phyloP scores from a whole-genome alignment of 2,113 vertebrate species.

The Chlorodrepanis virens region DNA sequence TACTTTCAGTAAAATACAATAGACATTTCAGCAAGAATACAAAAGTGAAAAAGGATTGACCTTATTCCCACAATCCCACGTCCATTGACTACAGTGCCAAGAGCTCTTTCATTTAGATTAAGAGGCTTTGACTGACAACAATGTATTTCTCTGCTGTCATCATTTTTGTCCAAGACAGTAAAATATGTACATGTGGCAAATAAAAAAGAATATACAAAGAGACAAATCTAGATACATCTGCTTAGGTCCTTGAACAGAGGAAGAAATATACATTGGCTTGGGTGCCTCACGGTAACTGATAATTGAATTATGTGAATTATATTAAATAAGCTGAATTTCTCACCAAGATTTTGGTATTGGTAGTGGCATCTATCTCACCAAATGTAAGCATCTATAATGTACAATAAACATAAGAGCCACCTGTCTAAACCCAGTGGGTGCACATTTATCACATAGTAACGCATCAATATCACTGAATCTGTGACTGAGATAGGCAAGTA shows the following conservation, averaged over 20 bases:
- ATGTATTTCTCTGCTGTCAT: slow-evolving; percentile 20
- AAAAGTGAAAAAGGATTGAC: slow-evolving; percentile 29
- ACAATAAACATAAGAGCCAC: not conserved
- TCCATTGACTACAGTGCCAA: not conserved
- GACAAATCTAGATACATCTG: not conserved
- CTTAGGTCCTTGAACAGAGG: not conserved
- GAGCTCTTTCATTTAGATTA: slow-evolving; percentile 38
- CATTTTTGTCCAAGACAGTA: slow-evolving; percentile 1
- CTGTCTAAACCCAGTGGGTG: not conserved
- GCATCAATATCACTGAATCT: not conserved
- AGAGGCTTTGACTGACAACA: slow-evolving; percentile 27
- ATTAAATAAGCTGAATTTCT: not conserved
- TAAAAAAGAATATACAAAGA: not conserved
- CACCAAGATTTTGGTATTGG: not conserved
- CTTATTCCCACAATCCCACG: slow-evolving; percentile 1
- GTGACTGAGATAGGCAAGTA: not conserved
- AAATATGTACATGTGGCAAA: slow-evolving; percentile 23
- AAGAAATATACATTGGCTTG: not conserved
- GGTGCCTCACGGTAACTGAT: not conserved
- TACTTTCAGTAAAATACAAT: slow-evolving; percentile 51
- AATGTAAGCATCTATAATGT: not conserved
- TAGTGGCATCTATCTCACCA: not conserved
- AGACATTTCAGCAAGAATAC: slow-evolving; percentile 38
- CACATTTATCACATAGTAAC: not conserved
- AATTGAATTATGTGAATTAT: not conserved